Evolutionary conservation across 2,113 vertebrate species (phyloP), one percentile per base, ranked within the genome.

Genomic region (Orcinus orca): DNA sequence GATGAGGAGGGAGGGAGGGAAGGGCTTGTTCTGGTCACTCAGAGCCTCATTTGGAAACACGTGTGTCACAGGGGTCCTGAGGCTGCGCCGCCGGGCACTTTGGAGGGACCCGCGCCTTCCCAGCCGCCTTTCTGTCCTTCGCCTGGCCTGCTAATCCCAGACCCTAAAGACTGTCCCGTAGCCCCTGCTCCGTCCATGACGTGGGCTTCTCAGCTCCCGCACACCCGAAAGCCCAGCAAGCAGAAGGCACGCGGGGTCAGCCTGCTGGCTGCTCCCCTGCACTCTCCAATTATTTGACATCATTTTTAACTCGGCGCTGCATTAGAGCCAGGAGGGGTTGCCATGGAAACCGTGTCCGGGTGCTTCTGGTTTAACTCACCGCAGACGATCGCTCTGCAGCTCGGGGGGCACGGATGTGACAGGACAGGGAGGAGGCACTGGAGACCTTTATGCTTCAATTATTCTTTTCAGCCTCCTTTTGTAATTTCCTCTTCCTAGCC

Each of bases 281-380:
- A 81, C 97, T 98, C 98, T 97, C 98, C 98, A 98, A 98, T 98
- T 97, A 98, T 98, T 98, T 98, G 97, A 98, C 98, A 98, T 97
- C 93, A 94, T 98, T 99, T 99, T 98, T 98, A 98, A 98, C 98
- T 98, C 98, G 8, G 92, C 98, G 98, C 96, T 20, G 97, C 98
- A 98, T 98, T 98, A 98, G 98, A 99, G 98, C 98, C 97, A 88
- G 47, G 98, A 80, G 3, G 1, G 76, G 98, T 99, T 98, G 98
- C 97, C 98, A 99, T 99, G 58, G 98, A 98, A 99, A 99, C 98
- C 80, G 41, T 98, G 98, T 98, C 98, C 98, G 97, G 97, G 96
- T 98, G 98, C 98, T 97, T 98, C 97, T 96, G 97, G 95, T 98
- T 98, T 98, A 98, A 98, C 98, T 98, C 97, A 97, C 97, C 98